Percentiles rank a stretch among this genome's conserved stretches.
These are phyloP conservation scores for Lampris incognitus DNA, from an alignment of 2,113 vertebrate species.

Conservation along the genomic window DNA sequence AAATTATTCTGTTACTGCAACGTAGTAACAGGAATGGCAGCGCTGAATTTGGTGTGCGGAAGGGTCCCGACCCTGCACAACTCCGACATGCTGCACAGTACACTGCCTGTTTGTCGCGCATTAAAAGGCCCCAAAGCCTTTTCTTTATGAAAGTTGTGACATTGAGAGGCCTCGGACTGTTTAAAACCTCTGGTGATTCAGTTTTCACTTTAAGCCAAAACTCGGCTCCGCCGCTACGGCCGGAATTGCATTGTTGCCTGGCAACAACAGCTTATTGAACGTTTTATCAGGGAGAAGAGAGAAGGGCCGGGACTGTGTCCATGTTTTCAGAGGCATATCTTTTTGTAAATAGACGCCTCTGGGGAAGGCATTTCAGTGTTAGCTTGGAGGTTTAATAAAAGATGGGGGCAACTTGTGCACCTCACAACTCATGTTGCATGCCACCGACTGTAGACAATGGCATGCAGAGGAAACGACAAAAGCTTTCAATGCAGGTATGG, in stretches of 20 bases:
- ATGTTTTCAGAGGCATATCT: conserved; percentile 54
- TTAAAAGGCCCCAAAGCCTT: conserved; percentile 22
- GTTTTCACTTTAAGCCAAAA: conserved; percentile 30
- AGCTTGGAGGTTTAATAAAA: conserved; percentile 58
- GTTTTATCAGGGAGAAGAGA: conserved; percentile 60
- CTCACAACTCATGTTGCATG: conserved; percentile 55
- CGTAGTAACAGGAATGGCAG: conserved; percentile 26
- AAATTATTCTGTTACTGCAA: background rate
- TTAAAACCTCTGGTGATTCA: conserved; percentile 40
- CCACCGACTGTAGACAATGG: conserved; percentile 6
- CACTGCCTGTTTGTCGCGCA: conserved; percentile 37
- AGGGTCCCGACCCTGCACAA: conserved; percentile 27
- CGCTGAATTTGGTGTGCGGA: conserved; percentile 46
- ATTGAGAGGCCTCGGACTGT: conserved; percentile 30
- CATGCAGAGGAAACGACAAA: conserved; percentile 34
- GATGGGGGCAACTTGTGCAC: conserved; percentile 29
- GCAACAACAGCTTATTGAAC: conserved; percentile 68
- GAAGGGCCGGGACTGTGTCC: conserved; percentile 57
- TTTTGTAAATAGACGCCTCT: conserved; percentile 64
- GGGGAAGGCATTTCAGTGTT: conserved; percentile 36
- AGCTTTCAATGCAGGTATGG: conserved; percentile 23
- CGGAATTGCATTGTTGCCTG: conserved; percentile 62
- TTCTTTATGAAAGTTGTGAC: conserved; percentile 50
- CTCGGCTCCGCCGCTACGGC: conserved; percentile 11
- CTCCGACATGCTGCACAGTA: conserved; percentile 26